These are phyloP conservation scores for Patagioenas fasciata DNA, from an alignment of 2,113 vertebrate species.

Conservation along the genomic window DNA sequence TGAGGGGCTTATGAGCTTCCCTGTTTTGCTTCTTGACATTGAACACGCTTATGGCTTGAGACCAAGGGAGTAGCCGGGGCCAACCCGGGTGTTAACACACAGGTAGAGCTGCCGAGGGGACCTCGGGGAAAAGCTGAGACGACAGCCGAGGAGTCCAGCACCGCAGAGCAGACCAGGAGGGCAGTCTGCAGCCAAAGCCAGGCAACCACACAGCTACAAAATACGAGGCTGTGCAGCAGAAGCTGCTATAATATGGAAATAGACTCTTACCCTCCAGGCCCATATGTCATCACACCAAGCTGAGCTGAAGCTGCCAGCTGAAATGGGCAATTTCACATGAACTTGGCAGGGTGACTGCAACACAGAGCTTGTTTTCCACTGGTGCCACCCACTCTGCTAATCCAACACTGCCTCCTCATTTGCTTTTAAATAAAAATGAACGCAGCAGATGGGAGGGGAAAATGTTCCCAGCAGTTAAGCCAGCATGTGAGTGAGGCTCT, in stretches of 20 bases:
- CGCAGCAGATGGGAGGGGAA: constrained; percentile 21
- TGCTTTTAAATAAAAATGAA: constrained; percentile 60
- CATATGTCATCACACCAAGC: constrained; percentile 30
- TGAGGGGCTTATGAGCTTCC: neutral
- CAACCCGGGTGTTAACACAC: accelerated
- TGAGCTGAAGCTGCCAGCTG: constrained; percentile 34
- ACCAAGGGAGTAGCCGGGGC: accelerated
- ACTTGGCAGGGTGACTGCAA: constrained; percentile 33
- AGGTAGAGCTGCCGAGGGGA: neutral
- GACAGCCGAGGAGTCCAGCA: neutral
- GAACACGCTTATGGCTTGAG: neutral
- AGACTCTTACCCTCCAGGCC: constrained; percentile 38
- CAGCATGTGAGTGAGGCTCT: neutral
- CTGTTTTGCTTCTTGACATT: neutral
- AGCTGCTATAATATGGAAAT: constrained; percentile 51
- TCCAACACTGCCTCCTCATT: constrained; percentile 51
- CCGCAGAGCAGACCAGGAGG: neutral
- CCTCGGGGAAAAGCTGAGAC: accelerated
- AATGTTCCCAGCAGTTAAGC: constrained; percentile 6
- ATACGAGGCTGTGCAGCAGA: neutral
- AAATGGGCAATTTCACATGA: constrained; percentile 37
- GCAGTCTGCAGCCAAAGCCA: neutral
- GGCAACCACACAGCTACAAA: neutral
- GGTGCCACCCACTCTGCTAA: constrained; percentile 55
- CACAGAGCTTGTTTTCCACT: constrained; percentile 38